Base-by-base conservation (phyloP, 2,888 invertebrate species). In the Steinernema carpocapsae region DNA sequence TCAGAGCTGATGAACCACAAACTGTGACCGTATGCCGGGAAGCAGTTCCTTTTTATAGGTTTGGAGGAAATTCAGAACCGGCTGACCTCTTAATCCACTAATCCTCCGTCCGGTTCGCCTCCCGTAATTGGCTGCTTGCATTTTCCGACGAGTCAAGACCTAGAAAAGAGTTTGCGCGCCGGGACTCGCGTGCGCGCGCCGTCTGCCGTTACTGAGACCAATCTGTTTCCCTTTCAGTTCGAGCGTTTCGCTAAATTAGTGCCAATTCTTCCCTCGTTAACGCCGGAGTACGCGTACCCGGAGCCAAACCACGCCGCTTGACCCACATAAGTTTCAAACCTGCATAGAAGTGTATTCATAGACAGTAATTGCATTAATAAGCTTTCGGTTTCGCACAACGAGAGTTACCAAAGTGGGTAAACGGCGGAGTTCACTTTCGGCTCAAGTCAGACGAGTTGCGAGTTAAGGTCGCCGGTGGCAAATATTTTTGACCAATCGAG, bases 241-340 rank as follows among this genome's bases (percentile, higher is more conserved):
- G 19, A 29, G 29, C 24, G 29, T 12, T 64, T 64, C 37, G 64
- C 64, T 64, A 29, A 64, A 64, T 64, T 64, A 64, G 64, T 64
- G 64, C 64, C 64, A 64, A 64, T 64, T 64, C 64, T 64, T 64
- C 4, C 32, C 32, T 37, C 19, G 64, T 64, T 29, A 64, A 64
- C 32, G 19, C 32, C 32, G 19, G 17, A 56, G 64, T 64, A 64
- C 64, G 64, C 64, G 64, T 64, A 64, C 64, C 37, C 64, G 64
- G 64, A 64, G 64, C 64, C 64, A 24, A 52, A 19, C 64, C 32
- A 1, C 64, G 17, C 64, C 64, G 64, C 19, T 64, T 64, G 64
- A 64, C 64, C 64, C 64, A 64, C 64, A 64, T 64, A 64, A 64
- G 64, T 64, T 64, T 64, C 64, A 64, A 64, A 64, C 64, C 64